These are phyloP conservation scores for Notechis scutatus DNA, from an alignment of 2,113 vertebrate species.

Conservation along the genomic window DNA sequence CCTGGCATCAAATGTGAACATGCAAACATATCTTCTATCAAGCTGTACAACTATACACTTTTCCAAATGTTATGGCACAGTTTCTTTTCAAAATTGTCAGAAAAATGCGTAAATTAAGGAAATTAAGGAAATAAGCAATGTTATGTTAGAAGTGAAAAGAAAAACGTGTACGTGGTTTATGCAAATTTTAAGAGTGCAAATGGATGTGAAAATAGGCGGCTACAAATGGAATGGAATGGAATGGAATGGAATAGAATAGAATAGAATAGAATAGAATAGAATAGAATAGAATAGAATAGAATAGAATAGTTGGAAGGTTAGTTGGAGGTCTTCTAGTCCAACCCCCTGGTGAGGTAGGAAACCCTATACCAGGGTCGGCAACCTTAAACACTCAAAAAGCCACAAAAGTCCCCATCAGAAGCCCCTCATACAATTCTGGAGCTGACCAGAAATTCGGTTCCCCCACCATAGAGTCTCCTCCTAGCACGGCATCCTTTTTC, in stretches of 20 bases:
- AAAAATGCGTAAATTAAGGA: not conserved
- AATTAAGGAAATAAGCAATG: not conserved
- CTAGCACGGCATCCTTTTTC: no score
- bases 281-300: not conserved
- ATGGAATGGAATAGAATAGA: no score
- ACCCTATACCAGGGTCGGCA: no score
- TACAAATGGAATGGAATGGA: not conserved
- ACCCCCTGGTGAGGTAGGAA: no score
- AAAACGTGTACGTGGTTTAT: not conserved
- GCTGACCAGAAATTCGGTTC: no score
- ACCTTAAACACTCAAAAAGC: no score
- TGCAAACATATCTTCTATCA: not conserved
- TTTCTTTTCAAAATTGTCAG: not conserved
- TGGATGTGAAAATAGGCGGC: not conserved
- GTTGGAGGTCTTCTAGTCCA: no score
- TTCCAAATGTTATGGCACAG: not conserved
- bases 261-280: no score
- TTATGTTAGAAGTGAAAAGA: not conserved
- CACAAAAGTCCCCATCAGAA: no score
- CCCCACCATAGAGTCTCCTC: no score
- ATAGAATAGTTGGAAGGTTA: no score
- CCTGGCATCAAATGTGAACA: not conserved
- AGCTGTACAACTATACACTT: not conserved
- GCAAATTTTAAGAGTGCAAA: not conserved
- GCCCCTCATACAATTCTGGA: no score